These are phyloP conservation scores for Hoplias malabaricus DNA, from an alignment of 2,113 vertebrate genomes.

Conservation along the genomic window DNA sequence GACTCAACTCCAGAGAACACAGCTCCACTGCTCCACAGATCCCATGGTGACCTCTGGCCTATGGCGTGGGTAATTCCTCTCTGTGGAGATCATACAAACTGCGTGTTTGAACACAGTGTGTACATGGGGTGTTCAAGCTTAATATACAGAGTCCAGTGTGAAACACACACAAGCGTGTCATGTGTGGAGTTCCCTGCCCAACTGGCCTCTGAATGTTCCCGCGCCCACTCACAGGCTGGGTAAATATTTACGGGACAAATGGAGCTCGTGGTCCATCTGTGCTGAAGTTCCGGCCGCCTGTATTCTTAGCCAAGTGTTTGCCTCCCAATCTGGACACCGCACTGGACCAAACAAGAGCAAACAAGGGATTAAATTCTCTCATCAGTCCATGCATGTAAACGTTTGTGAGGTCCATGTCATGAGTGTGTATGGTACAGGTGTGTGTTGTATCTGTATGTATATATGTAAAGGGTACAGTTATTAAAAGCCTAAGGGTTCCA, in stretches of 20 bases:
- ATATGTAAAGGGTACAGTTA: too few species aligned
- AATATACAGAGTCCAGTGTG: background rate
- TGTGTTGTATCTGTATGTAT: background rate
- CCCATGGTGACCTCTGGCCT: too few species aligned
- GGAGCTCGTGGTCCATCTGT: conserved; percentile 24
- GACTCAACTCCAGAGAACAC: too few species aligned
- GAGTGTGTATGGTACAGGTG: background rate
- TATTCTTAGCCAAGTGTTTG: background rate
- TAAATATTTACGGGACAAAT: conserved; percentile 43
- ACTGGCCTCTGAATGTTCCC: conserved; percentile 34
- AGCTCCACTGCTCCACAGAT: too few species aligned
- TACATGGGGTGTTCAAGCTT: background rate
- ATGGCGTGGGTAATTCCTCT: too few species aligned
- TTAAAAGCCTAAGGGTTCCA: too few species aligned
- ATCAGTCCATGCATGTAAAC: background rate
- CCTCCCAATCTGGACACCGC: background rate
- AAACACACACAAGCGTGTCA: background rate
- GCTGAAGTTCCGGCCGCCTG: background rate
- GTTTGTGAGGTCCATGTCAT: background rate
- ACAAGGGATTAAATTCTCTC: background rate
- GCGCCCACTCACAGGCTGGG: conserved; percentile 34
- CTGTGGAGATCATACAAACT: too few species aligned
- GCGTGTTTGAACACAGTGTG: too few species aligned
- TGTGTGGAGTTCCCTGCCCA: background rate
- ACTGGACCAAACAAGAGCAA: background rate